A percentile compares a stretch with the other conserved stretches of the same genome.
These are phyloP conservation scores for Hydrozoanthus gracilis DNA, from an alignment of 92 coral and sea anemone genomes.

Conservation along the genomic window DNA sequence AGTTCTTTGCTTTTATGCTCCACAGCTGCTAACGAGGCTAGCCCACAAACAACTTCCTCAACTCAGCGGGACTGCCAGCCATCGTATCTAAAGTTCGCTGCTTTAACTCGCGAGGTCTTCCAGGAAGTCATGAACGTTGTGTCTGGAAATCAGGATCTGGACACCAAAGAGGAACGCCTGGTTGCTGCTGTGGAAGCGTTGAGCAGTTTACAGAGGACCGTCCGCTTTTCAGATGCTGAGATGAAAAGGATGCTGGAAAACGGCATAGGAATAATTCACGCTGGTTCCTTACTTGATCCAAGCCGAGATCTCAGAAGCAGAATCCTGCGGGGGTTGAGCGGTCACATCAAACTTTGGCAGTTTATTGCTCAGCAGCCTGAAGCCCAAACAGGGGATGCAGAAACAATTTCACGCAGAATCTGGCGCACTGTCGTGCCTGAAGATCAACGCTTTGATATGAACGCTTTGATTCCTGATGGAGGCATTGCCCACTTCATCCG, in stretches of 20 bases:
- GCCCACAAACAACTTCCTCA: not conserved
- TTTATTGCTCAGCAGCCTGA: conserved; percentile 29
- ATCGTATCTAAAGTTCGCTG: conserved; percentile 20
- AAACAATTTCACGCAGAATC: conserved; percentile 7
- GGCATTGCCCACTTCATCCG: conserved; percentile 20
- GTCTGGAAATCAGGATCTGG: conserved; percentile 29
- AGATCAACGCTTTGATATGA: conserved; percentile 29
- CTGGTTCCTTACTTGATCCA: conserved; percentile 22
- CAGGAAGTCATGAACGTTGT: conserved; percentile 24
- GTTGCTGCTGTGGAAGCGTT: conserved; percentile 23
- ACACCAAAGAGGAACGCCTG: conserved; percentile 10
- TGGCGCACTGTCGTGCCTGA: conserved; percentile 19
- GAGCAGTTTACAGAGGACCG: not conserved
- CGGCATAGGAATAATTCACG: not conserved
- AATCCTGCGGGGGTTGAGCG: conserved; percentile 30
- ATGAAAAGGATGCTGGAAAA: not conserved
- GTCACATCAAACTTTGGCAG: conserved; percentile 21
- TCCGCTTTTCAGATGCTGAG: not conserved
- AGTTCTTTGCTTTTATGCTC: not conserved
- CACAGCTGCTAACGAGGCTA: not conserved
- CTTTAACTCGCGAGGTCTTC: conserved; percentile 15
- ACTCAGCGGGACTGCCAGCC: conserved; percentile 13
- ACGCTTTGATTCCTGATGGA: not conserved
- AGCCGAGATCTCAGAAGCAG: conserved; percentile 26
- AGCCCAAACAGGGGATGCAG: not conserved